These are phyloP conservation scores for Oncorhynchus masou DNA, from an alignment of 2,113 vertebrate genomes.

Conservation along the genomic window DNA sequence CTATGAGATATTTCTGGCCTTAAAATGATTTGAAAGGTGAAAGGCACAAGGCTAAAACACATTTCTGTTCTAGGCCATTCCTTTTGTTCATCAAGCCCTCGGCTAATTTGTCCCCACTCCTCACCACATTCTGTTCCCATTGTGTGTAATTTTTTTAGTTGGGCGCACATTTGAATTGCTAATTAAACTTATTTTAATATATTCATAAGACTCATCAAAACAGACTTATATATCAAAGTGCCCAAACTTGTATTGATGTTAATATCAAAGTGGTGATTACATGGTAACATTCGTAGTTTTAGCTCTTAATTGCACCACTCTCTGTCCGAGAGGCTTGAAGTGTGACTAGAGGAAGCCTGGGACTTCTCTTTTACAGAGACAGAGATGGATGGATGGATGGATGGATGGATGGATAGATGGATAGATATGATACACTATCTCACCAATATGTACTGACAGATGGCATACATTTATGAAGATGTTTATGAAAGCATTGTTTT, in stretches of 20 bases:
- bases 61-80: constrained; percentile 66
- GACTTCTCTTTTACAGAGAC: constrained; percentile 27
- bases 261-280: constrained; percentile 79
- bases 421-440: neutral
- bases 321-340: constrained; percentile 56
- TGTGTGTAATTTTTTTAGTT: constrained; percentile 73
- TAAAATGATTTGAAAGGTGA: constrained; percentile 70
- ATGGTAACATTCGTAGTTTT: constrained; percentile 68
- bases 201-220: constrained; percentile 76
- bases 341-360: constrained; percentile 34
- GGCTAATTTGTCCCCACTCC: constrained; percentile 65
- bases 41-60: constrained; percentile 66
- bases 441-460: neutral
- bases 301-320: constrained; percentile 62
- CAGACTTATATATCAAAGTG: constrained; percentile 78
- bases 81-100: constrained; percentile 72
- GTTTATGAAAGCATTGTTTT: neutral
- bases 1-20: constrained; percentile 67
- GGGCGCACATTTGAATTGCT: constrained; percentile 77
- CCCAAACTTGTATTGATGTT: constrained; percentile 78
- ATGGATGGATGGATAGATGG: neutral
- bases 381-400: neutral
- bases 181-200: constrained; percentile 81
- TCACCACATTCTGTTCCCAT: constrained; percentile 66
- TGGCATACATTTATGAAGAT: neutral